Base-by-base conservation (phyloP, 2,888 invertebrate genomes). In the Lamellibrachia columna region DNA sequence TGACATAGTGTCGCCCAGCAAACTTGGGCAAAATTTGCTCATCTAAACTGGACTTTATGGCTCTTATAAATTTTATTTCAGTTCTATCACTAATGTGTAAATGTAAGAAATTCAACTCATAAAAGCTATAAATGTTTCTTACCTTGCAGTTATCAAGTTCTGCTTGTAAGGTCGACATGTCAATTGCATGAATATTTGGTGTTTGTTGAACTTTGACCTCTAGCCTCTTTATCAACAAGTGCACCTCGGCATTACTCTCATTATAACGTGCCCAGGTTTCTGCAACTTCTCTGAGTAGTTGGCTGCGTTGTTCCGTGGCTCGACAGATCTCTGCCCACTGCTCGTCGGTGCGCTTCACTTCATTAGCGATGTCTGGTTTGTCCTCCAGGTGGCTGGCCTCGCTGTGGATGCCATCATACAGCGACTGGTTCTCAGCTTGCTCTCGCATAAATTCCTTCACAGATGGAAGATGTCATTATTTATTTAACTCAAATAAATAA, bases 361-460 rank as follows among this genome's bases (percentile, higher is more conserved):
- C 95, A 9, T 93, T 93, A 53, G 95, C 94, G 94, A 96, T 95
- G 92, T 95, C 95, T 0, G 96, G 96, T 93, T 95, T 95, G 92
- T 96, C 96, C 93, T 95, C 94, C 40, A 96, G 94, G 93, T 95
- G 95, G 9, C 95, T 94, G n/a, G 96, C 96, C 93, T 96, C 96
- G 11, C 95, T 95, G 90, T 94, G 94, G 94, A 96, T 94, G 93
- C 95, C 95, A 93, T 96, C 96, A 94, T 95, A 96, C 52, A 95
- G 93, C 2, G 95, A 95, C 90, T 95, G 94, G 92, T 96, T 98
- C 94, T 98, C 97, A 95, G 98, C 98, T 96, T 98, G 98, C 96
- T 98, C 98, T 94, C 97, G 97, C 94, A 98, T 97, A 94, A 99
- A 98, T 93, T 97, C 97, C 96, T 97, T 94, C 28, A 95, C 75